Percentiles rank a stretch among this genome's conserved stretches.
Evolutionary conservation across 1,140 invertebrate species (phyloP).

Genomic region (Bombus polaris): DNA sequence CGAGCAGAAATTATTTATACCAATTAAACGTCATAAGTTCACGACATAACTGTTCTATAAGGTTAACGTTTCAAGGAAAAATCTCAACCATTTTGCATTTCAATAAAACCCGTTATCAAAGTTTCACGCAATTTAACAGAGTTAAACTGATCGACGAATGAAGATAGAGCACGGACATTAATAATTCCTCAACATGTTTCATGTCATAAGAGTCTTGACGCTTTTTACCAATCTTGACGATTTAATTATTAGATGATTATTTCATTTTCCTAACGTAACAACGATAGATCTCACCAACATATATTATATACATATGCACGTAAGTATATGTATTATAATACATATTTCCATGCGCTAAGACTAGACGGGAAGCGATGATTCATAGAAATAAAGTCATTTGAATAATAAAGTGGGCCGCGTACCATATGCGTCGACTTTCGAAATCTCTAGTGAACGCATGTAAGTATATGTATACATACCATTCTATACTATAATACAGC

Average conservation of each 20-base stretch:
- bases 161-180: background rate
- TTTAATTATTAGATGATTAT: background rate
- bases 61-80: background rate
- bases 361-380: conserved; percentile 47
- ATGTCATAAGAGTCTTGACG: background rate
- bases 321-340: too few relatives aligned
- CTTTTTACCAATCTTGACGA: background rate
- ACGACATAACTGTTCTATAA: background rate
- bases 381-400: conserved; percentile 52
- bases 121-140: background rate
- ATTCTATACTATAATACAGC: too few relatives aligned
- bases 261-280: background rate
- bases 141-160: background rate
- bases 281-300: background rate
- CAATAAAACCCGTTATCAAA: background rate
- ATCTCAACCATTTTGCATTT: background rate
- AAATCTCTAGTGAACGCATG: conserved; percentile 48
- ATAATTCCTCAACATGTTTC: background rate
- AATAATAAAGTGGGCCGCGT: conserved; percentile 53
- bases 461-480: too few relatives aligned
- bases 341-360: background rate
- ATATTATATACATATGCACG: background rate
- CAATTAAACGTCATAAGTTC: background rate
- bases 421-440: conserved; percentile 45
- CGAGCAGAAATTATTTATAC: background rate